Conservation (phyloP, 1,140 invertebrate species). For the Cephus cinctus region DNA sequence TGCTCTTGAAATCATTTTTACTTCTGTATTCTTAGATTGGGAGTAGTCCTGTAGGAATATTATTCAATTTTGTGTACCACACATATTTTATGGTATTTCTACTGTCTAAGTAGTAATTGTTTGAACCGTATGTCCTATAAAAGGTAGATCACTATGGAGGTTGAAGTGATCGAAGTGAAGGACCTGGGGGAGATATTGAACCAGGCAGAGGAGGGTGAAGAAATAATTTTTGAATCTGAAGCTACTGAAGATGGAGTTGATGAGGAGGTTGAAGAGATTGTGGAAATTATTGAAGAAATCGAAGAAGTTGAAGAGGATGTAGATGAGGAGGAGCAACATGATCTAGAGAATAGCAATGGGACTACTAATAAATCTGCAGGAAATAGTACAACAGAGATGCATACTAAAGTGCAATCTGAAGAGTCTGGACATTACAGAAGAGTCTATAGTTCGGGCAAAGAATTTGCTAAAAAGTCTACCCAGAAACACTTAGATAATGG, state of each 20-base stretch:
- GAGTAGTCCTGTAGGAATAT: no score
- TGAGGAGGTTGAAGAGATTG: constrained; percentile 38
- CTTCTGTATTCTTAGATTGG: no score
- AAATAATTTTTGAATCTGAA: constrained; percentile 41
- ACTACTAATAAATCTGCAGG: constrained; percentile 10
- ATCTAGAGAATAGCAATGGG: constrained; percentile 10
- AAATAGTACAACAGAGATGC: constrained; percentile 11
- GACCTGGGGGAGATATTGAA: constrained; percentile 41
- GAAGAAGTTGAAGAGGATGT: constrained; percentile 17
- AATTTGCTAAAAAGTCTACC: constrained; percentile 7
- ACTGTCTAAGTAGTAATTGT: no score
- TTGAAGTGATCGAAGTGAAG: constrained; percentile 26
- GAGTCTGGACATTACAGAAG: background rate
- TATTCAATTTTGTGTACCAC: no score
- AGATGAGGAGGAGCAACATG: constrained; percentile 15
- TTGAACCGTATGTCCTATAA: no score
- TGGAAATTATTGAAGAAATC: constrained; percentile 45
- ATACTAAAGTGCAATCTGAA: constrained; percentile 8
- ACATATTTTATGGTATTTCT: no score
- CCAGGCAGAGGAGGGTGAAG: constrained; percentile 29
- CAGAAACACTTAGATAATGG: constrained; percentile 4
- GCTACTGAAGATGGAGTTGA: constrained; percentile 25
- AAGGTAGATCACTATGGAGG: no score
- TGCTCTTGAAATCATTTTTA: no score
- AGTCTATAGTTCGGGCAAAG: background rate